Percentiles rank a stretch among this genome's conserved stretches.
Conservation (phyloP, 2,113 vertebrate genomes). For the Anhinga rufa region DNA sequence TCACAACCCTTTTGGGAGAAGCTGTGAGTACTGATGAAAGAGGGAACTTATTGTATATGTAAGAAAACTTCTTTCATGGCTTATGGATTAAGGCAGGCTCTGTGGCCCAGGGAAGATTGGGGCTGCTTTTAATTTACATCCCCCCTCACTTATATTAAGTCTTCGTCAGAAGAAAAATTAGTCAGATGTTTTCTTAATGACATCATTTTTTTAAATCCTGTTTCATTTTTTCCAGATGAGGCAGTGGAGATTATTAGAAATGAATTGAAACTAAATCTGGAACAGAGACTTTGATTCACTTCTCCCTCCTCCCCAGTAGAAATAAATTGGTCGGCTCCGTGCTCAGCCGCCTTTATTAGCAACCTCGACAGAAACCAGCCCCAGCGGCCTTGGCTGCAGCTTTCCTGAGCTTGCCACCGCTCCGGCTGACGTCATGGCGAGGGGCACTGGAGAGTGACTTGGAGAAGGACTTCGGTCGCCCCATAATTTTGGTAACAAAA, state of each 20-base stretch:
- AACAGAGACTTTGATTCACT: constrained; percentile 69
- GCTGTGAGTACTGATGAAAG: constrained; percentile 68
- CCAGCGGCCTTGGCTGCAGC: not conserved
- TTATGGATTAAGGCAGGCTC: constrained; percentile 61
- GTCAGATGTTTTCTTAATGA: constrained; percentile 62
- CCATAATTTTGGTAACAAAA: constrained; percentile 36
- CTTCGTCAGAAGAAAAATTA: constrained; percentile 64
- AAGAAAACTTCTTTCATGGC: constrained; percentile 70
- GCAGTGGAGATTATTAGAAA: constrained; percentile 49
- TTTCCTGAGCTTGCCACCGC: not conserved
- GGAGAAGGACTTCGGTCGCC: not conserved
- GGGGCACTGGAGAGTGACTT: not conserved
- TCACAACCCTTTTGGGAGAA: constrained; percentile 68
- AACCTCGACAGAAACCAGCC: constrained; percentile 24
- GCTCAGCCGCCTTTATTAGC: constrained; percentile 40
- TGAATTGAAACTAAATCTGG: constrained; percentile 61
- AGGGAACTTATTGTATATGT: constrained; percentile 70
- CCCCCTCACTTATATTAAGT: constrained; percentile 54
- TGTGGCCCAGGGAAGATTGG: constrained; percentile 39
- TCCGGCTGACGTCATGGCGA: not conserved
- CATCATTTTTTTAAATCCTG: constrained; percentile 58
- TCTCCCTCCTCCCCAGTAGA: constrained; percentile 26
- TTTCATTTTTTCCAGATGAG: constrained; percentile 62
- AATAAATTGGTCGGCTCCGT: constrained; percentile 53
- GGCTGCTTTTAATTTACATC: constrained; percentile 70